phyloP scores from a whole-genome alignment of 2,797 vertebrate genomes.

The Lagorchestes hirsutus region DNA sequence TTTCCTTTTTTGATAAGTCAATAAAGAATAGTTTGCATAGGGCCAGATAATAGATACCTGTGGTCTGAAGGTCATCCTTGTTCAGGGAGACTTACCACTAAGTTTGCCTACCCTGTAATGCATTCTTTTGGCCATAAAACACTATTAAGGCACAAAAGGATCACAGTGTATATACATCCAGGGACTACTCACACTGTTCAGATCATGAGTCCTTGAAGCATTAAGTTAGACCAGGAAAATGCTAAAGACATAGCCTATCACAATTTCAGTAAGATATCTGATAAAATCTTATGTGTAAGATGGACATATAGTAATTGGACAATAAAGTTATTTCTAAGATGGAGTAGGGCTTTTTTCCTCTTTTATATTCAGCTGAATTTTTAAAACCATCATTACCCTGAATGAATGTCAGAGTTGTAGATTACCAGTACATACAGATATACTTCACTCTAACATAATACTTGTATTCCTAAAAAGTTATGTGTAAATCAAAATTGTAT shows the following conservation, averaged over 20 bases:
- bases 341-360: not conserved
- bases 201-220: not conserved
- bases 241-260: not conserved
- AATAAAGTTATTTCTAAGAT: not conserved
- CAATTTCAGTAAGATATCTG: not conserved
- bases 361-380: not conserved
- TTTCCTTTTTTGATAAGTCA: not conserved
- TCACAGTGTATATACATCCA: not conserved
- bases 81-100: not conserved
- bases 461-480: slow-evolving; percentile 54
- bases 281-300: not conserved
- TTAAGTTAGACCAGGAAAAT: not conserved
- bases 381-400: slow-evolving; percentile 19
- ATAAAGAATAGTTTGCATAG: not conserved
- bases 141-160: not conserved
- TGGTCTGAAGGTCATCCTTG: not conserved
- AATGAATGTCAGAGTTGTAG: slow-evolving; percentile 41
- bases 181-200: not conserved
- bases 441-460: not conserved
- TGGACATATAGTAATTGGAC: not conserved
- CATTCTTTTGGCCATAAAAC: not conserved
- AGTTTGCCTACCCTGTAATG: not conserved
- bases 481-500: slow-evolving; percentile 52
- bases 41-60: not conserved
- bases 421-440: not conserved